These are phyloP conservation scores for Sylvia borin DNA, from an alignment of 2,797 vertebrate genomes.

Conservation along the genomic window DNA sequence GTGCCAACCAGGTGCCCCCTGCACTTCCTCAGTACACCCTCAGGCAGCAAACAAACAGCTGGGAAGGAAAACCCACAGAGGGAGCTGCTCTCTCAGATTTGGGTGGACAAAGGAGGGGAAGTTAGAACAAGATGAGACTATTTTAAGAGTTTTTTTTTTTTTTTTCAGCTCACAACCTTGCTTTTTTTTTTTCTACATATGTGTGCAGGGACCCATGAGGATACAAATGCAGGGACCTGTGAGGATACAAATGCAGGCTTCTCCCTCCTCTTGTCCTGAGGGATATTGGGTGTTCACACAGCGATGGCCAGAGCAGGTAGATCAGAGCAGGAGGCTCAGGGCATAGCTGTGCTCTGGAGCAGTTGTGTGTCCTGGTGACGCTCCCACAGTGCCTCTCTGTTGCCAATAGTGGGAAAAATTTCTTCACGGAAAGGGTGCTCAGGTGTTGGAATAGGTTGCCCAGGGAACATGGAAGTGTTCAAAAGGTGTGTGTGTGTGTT, in stretches of 20 bases:
- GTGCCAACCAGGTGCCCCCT: not conserved
- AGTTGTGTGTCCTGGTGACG: rapidly evolving
- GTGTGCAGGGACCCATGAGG: rapidly evolving
- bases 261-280: not conserved
- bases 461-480: not conserved
- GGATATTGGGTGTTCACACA: not conserved
- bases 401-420: not conserved
- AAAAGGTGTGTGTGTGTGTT: not conserved
- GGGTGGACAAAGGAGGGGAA: conserved; percentile 35
- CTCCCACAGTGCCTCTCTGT: rapidly evolving
- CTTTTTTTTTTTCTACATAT: not conserved
- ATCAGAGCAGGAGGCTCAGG: not conserved
- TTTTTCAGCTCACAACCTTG: not conserved
- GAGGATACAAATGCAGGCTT: not conserved
- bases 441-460: not conserved
- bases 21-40: not conserved
- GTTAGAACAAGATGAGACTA: not conserved
- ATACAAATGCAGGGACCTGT: not conserved
- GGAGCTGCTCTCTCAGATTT: conserved; percentile 62
- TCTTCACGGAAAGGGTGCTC: not conserved
- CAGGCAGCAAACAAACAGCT: conserved; percentile 40
- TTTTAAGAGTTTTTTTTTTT: not conserved
- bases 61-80: conserved; percentile 49
- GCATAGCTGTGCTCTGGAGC: not conserved
- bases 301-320: not conserved